Conservation (phyloP, 2,888 invertebrate species). For the Heliconius hortense region DNA sequence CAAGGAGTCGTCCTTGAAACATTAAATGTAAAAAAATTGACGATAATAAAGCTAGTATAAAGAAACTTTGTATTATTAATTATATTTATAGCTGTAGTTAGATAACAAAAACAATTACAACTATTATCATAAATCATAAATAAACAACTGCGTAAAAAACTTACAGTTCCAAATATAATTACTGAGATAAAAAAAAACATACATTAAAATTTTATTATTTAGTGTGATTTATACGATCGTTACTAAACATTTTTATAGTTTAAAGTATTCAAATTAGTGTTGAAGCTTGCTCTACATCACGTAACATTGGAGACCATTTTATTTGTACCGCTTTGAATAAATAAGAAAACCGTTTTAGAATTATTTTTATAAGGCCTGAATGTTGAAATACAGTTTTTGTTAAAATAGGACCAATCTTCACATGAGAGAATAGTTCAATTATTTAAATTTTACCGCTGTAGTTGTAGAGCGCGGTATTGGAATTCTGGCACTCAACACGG, state of each 20-base stretch:
- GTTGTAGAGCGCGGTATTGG: background rate
- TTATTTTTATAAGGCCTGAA: background rate
- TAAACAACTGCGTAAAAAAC: slow-evolving; percentile 3
- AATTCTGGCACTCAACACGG: background rate
- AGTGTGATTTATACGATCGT: slow-evolving; percentile 12
- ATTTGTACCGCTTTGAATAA: background rate
- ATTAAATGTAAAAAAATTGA: no score
- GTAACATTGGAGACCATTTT: background rate
- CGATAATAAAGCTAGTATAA: background rate
- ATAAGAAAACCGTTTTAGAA: background rate
- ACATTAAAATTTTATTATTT: slow-evolving; percentile 7
- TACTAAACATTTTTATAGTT: background rate
- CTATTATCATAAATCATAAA: background rate
- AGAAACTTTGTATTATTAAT: background rate
- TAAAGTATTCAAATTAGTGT: slow-evolving; percentile 1
- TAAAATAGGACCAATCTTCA: background rate
- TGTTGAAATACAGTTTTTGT: background rate
- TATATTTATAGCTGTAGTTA: background rate
- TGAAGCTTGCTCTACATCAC: slow-evolving; percentile 11
- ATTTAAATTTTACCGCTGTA: no score
- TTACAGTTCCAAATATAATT: background rate
- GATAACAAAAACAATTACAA: slow-evolving; percentile 12
- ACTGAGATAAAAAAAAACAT: background rate
- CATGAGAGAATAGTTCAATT: no score
- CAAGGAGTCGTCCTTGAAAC: no score